Percentiles rank a stretch among this genome's conserved stretches.
These are phyloP conservation scores for Irena cyanogastra DNA, from an alignment of 2,113 vertebrate genomes.

Conservation along the genomic window DNA sequence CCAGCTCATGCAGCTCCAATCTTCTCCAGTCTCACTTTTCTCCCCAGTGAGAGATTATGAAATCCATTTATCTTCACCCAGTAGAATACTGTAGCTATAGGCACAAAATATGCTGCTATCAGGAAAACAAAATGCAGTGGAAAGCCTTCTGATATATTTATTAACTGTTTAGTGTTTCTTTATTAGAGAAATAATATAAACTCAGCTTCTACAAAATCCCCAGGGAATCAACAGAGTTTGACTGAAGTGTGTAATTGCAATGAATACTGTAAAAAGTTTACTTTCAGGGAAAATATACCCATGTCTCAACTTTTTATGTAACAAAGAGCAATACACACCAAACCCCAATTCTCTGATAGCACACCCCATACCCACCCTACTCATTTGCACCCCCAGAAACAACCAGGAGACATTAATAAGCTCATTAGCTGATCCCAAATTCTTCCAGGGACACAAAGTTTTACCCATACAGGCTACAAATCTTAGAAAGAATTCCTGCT, in stretches of 20 bases:
- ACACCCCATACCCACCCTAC: background rate
- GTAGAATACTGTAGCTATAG: background rate
- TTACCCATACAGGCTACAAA: background rate
- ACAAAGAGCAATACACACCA: background rate
- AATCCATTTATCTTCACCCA: slow-evolving; percentile 57
- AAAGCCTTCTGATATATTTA: background rate
- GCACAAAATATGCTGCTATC: slow-evolving; percentile 5
- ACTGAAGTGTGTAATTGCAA: background rate
- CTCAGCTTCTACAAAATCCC: background rate
- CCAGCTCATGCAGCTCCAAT: background rate
- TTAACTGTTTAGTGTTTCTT: background rate
- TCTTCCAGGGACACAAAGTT: background rate
- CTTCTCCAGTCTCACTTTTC: slow-evolving; percentile 20
- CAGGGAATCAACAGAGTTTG: background rate
- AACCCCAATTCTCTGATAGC: background rate
- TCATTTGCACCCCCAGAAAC: background rate
- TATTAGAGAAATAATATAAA: slow-evolving; percentile 2
- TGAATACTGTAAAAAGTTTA: background rate
- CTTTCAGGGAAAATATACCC: background rate
- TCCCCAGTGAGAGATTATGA: slow-evolving; percentile 55
- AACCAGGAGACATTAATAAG: background rate
- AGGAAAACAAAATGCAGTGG: background rate
- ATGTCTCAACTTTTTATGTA: background rate
- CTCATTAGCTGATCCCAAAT: background rate
- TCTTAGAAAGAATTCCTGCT: background rate